A percentile compares a stretch with the other conserved stretches of the same genome.
Conservation (phyloP, 2,888 invertebrate species). For the Cepaea hortensis region DNA sequence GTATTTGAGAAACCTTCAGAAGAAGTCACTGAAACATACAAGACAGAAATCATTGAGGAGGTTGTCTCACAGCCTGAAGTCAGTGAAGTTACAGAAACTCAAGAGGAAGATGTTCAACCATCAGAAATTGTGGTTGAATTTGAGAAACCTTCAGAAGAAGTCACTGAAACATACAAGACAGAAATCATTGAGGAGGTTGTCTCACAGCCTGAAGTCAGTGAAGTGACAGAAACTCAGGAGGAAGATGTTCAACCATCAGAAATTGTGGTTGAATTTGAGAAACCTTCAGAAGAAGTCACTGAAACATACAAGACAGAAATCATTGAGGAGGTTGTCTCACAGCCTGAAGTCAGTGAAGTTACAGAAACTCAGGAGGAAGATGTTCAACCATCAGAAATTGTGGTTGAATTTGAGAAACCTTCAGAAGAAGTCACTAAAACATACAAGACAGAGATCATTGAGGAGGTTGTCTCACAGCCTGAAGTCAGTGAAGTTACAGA, state of each 20-base stretch:
- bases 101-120: slow-evolving; percentile 46
- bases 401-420: slow-evolving; percentile 50
- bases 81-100: slow-evolving; percentile 42
- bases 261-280: slow-evolving; percentile 46
- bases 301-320: slow-evolving; percentile 51
- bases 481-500: slow-evolving; percentile 46
- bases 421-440: slow-evolving; percentile 52
- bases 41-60: slow-evolving; percentile 49
- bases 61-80: slow-evolving; percentile 45
- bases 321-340: slow-evolving; percentile 50
- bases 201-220: slow-evolving; percentile 48
- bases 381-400: slow-evolving; percentile 49
- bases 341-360: slow-evolving; percentile 49
- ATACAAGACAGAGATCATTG: slow-evolving; percentile 48
- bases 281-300: slow-evolving; percentile 46
- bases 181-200: slow-evolving; percentile 49
- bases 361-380: slow-evolving; percentile 48
- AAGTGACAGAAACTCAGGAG: slow-evolving; percentile 48
- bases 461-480: slow-evolving; percentile 46
- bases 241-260: slow-evolving; percentile 52
- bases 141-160: slow-evolving; percentile 45
- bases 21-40: slow-evolving; percentile 46
- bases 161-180: slow-evolving; percentile 45
- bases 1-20: slow-evolving; percentile 43
- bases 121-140: slow-evolving; percentile 47